Base-by-base conservation (phyloP, 92 coral and sea anemone species). In the Palythoa grandis region DNA sequence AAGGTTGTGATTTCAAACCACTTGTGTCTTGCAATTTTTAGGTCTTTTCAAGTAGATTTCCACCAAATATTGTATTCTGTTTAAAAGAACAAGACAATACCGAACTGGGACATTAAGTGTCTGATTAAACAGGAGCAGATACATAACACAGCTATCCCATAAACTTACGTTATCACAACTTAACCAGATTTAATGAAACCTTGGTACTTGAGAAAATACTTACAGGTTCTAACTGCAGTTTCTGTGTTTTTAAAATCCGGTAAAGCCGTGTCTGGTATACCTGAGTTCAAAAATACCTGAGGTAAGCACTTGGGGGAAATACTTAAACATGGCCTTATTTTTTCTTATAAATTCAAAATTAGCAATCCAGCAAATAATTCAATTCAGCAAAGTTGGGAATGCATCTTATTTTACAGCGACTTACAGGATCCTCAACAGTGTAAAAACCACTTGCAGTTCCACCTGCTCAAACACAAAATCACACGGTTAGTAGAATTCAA, bases 401-500 rank as follows among this genome's bases (percentile, higher is more conserved):
- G 52, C 17, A 6, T 17, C 19, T 2, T 48, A 52, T 52, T 47
- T 43, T 3, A 37, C 4, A 35, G 16, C 47, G 25, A 88, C 95
- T 92, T 89, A 94, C 98, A 20, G 96, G 93, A 57, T 96, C 99
- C 69, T 96, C 99, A 5, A 96, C 94, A 29, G 96, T 88, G 89
- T 92, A 96, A 86, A 96, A 96, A 40, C 99, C 99, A 83, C 98
- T 95, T 9, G 97, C 98, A 24, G 98, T 95, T 22, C 99, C 98
- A 88, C 99, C 98, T 96, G 29, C 19, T 52, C 0, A 56, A 60
- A 25, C 4, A 77, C 11, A 70, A 84, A 25, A 22, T 72, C 35
- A 52, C 20, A 19, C 40, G 2, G 37, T 14, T 15, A n/a, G 20
- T 20, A 9, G 11, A 75, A 11, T 43, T 43, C 61, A 56, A 56